Percentiles rank a stretch among this genome's conserved stretches.
These are phyloP conservation scores for Thaleichthys pacificus DNA, from an alignment of 2,797 vertebrate genomes.

Conservation along the genomic window DNA sequence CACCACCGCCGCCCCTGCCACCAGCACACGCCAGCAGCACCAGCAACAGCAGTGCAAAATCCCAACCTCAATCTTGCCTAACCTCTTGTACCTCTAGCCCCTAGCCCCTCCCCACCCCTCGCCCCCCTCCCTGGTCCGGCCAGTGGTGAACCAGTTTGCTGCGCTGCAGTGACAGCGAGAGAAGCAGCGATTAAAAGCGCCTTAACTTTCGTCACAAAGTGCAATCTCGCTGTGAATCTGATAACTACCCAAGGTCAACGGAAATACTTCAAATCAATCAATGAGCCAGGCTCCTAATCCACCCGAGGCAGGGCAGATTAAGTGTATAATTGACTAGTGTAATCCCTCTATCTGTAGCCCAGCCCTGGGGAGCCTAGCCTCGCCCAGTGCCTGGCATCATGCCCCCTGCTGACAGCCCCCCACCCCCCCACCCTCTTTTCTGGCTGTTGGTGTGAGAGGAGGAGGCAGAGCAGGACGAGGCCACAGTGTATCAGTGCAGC, in stretches of 20 bases:
- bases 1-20: conserved; percentile 15
- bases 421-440: conserved; percentile 7
- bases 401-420: conserved; percentile 50
- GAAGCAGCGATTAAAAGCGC: conserved; percentile 81
- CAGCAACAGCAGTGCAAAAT: conserved; percentile 56
- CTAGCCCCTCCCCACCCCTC: conserved; percentile 13
- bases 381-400: conserved; percentile 64
- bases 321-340: conserved; percentile 99
- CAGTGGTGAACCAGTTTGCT: conserved; percentile 47
- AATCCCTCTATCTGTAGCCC: conserved; percentile 89
- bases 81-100: conserved; percentile 24
- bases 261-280: conserved; percentile 95
- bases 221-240: conserved; percentile 84
- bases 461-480: conserved; percentile 14
- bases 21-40: conserved; percentile 15
- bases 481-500: conserved; percentile 72
- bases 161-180: conserved; percentile 31
- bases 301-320: conserved; percentile 88
- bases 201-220: conserved; percentile 83
- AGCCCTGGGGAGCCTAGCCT: conserved; percentile 55
- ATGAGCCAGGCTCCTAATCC: conserved; percentile 86
- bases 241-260: conserved; percentile 93
- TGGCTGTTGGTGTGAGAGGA: conserved; percentile 10
- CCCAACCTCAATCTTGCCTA: conserved; percentile 47
- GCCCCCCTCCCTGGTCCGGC: neutral